These are phyloP conservation scores for Iselma pallidipennis DNA, from an alignment of 2,888 invertebrate genomes.

Conservation along the genomic window DNA sequence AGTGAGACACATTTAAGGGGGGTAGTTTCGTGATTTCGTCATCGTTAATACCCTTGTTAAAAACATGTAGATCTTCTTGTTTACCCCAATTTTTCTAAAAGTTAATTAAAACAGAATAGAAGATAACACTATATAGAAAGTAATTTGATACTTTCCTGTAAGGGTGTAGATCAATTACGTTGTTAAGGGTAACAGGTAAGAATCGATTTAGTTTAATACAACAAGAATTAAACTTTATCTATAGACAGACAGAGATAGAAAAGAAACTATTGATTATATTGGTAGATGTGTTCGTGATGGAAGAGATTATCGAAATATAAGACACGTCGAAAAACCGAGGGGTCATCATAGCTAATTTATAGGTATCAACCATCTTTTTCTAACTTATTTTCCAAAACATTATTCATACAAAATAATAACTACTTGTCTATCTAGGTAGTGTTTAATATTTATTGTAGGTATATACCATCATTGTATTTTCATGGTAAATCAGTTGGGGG, in stretches of 20 bases:
- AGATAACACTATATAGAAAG: neutral
- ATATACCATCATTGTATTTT: neutral
- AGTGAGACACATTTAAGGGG: neutral
- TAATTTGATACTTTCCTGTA: neutral
- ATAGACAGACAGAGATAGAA: neutral
- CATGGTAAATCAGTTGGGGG: neutral
- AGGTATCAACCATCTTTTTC: neutral
- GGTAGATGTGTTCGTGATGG: neutral
- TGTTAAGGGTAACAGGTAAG: neutral
- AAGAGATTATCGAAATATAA: neutral
- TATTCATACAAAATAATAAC: neutral
- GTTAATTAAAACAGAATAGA: neutral
- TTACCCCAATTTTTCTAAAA: neutral
- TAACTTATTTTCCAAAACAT: neutral
- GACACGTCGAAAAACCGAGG: neutral
- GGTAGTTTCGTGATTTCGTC: neutral
- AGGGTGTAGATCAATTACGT: neutral
- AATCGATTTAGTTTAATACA: neutral
- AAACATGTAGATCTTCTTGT: neutral
- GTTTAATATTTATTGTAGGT: neutral
- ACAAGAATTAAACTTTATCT: too few species aligned
- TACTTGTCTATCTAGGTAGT: neutral
- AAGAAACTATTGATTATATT: neutral
- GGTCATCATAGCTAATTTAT: conserved; percentile 1
- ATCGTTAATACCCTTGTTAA: neutral